Evolutionary conservation across 53 echinoderm and acorn worm genomes (phyloP), one percentile per base, ranked within the genome.

Genomic region (Echinometra lucunter): DNA sequence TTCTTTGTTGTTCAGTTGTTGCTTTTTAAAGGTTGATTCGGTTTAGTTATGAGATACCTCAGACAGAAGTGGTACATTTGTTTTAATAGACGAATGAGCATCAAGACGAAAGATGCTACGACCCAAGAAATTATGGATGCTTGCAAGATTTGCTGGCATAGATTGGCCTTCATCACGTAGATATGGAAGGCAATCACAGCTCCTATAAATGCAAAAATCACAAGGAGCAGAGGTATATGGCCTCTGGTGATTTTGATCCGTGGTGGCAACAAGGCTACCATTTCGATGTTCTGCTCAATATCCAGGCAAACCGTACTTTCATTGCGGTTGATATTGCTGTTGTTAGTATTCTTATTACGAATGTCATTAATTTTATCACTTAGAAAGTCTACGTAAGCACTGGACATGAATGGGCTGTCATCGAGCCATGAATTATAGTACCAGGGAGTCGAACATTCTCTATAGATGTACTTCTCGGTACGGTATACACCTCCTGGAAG

Each of bases 251-350:
- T 47, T 15, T 45, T 85, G 85, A 85, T 47, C 9, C 21, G 6
- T n/a, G 49, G 49, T 37, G 45, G 45, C 27, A 49, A 30, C 49
- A 85, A 12, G 3, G n/a, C 49, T 11, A 11, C 15, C 2, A 10
- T 47, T 25, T 49, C 85, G 16, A 49, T 49, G 4, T 49, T 28
- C n/a, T 85, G 49, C 17, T 47, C 53, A 85, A 49, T 49, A 53
- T 47, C 85, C 47, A 45, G 2, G 85, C 6, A 45, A 21, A 37
- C 13, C 13, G 7, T 9, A 28, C 6, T 85, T 18, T 27, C n/a
- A 30, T 30, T 47, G n/a, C 38, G 47, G 28, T 85, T 85, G 28
- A n/a, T 85, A n/a, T 85, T 85, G n/a, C 49, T 83, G 47, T 85
- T 53, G 85, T 85, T 85, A 15, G 47, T 49, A 6, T 49, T 25